A percentile compares a stretch with the other conserved stretches of the same genome.
Conservation (phyloP, 2,113 vertebrate species). For the Phrynocephalus versicolor region DNA sequence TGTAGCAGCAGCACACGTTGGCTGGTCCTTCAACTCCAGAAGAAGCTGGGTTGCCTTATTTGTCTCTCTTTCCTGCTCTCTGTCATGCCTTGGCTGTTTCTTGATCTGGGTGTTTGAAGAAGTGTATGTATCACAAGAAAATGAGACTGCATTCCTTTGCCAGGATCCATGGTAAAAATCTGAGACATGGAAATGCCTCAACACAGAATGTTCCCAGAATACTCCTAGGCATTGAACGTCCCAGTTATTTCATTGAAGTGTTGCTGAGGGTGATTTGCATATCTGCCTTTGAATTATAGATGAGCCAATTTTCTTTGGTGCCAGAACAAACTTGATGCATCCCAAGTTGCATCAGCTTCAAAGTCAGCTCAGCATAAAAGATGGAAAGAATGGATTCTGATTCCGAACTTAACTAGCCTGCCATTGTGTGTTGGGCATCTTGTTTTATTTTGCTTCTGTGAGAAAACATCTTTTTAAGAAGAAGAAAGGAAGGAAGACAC, state of each 20-base stretch:
- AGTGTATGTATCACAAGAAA: background rate
- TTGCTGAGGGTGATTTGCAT: background rate
- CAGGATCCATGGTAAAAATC: background rate
- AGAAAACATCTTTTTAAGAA: background rate
- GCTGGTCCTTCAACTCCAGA: too few species aligned
- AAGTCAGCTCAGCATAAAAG: slow-evolving; percentile 31
- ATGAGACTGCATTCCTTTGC: background rate
- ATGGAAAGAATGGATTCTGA: background rate
- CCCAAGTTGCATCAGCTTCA: slow-evolving; percentile 35
- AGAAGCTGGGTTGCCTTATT: too few species aligned
- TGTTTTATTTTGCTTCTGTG: slow-evolving; percentile 23
- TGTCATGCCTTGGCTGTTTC: too few species aligned
- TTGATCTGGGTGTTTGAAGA: background rate
- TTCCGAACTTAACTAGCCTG: slow-evolving; percentile 23
- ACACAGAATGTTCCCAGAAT: background rate
- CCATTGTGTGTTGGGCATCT: slow-evolving; percentile 22
- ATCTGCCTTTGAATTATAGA: slow-evolving; percentile 48
- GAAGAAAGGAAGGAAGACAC: slow-evolving; percentile 3
- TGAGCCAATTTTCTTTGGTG: slow-evolving; percentile 42
- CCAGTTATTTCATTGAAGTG: slow-evolving; percentile 16
- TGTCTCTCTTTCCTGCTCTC: too few species aligned
- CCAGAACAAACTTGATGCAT: slow-evolving; percentile 44
- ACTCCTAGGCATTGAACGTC: slow-evolving; percentile 1
- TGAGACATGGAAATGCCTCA: background rate
- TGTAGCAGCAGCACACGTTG: too few species aligned